Base-by-base conservation (phyloP, 2,797 vertebrate species). In the Coreius guichenoti region DNA sequence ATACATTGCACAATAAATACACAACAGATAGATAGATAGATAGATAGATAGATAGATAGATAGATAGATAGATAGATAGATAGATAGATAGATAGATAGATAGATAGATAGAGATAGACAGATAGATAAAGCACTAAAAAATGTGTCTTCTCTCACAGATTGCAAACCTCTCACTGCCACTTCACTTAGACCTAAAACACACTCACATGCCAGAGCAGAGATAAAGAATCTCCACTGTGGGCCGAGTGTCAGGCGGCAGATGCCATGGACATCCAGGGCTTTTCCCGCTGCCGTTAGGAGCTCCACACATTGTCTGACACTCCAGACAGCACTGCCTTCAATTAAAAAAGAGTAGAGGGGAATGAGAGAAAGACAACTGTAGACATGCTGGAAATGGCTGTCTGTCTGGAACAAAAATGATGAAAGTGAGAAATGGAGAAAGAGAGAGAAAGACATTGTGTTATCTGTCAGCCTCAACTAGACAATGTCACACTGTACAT, bases 321-420 rank as follows among this genome's bases (percentile, higher is more conserved):
- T 80, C 67, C 83, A 85, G 83, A 85, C 76, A 80, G 83, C 83
- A 85, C 43, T 70, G 65, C 39, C 83, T 85, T 85, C 76, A 79
- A 80, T 85, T 85, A 84, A 85, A 61, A 79, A 83, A 72, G 51
- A 79, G 75, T 72, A 80, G 83, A 63, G 67, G 16, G 21, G 75
- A 29, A 78, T 79, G 58, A 72, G 36, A 79, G n/a, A 79, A 85
- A 79, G 83, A 85, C 83, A 85, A 72, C 75, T 72, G 39, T 79
- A 79, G 83, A 84, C 83, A 70, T 33, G 39, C 36, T 79, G 76
- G 75, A 85, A 85, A 79, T 85, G 49, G 83, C 51, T 84, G 83
- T 85, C 75, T 79, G 83, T 85, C 75, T 61, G 36, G 67, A 78
- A 61, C 75, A 79, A 72, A 81, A 85, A 58, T 85, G 51, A 79